Evolutionary conservation across 2,113 vertebrate genomes (phyloP), one percentile per base, ranked within the genome.

Genomic region (Pangasianodon hypophthalmus): DNA sequence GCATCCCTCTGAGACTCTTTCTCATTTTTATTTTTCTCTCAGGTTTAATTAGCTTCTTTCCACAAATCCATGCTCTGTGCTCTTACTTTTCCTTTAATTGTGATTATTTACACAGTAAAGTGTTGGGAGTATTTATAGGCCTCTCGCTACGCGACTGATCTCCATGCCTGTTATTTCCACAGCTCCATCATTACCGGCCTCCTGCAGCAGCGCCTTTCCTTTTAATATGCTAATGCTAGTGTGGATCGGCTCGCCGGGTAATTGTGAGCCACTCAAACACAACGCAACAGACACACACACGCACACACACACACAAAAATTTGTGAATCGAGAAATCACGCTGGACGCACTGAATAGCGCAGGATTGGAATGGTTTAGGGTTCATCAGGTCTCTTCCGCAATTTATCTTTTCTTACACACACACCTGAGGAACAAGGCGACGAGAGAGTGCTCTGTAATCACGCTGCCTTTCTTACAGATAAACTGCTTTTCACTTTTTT

Each of bases 201-300:
- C 92, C 94, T 94, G 91, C 92, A 94, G 94, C 93, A 93, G 84
- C 64, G 90, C 92, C 94, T 94, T 94, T 92, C 93, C 94, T 95
- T 90, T 95, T 94, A 95, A 95, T 95, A 95, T 95, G 94, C 93
- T 95, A 96, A 95, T 95, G 93, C 85, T 0, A 92, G 92, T 92
- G 91, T 87, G 91, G 94, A 95, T 95, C 93, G 92, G 92, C 95
- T 95, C 92, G 92, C 91, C 88, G 92, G 90, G 93, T 95, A 96
- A 96, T 96, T 95, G 93, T 95, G 86, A 93, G 94, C 93, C 95
- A 94, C 95, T 95, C 44, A 91, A 95, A 94, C 93, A 88, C 58
- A 48, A 64, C 13, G 29, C 60, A 54, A 67, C 19, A 48, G 60
- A 83, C 50, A 81, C 37, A 52, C 54, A 73, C 73, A 87, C 52